These are phyloP conservation scores for Otolemur garnettii DNA, from an alignment of 2,113 vertebrate genomes.

Conservation along the genomic window DNA sequence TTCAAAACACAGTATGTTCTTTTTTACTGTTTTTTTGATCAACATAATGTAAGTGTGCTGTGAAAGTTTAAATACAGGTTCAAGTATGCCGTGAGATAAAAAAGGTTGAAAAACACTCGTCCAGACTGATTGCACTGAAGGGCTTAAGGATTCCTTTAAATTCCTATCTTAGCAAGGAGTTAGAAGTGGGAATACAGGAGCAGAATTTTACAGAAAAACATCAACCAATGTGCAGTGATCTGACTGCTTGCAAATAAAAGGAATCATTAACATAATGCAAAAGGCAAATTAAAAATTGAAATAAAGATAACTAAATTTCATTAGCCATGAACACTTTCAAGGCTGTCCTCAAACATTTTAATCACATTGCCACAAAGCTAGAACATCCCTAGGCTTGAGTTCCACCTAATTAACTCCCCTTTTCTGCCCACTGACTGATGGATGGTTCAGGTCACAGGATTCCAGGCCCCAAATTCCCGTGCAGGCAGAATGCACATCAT, in stretches of 20 bases:
- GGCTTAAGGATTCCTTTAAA: not conserved
- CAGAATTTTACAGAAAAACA: not conserved
- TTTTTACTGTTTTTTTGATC: too few species aligned
- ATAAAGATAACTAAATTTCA: not conserved
- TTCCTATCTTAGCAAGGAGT: not conserved
- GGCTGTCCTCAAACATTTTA: too few species aligned
- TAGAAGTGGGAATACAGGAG: too few species aligned
- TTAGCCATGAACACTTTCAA: not conserved
- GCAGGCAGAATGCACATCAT: not conserved
- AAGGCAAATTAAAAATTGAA: not conserved
- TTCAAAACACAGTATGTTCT: too few species aligned
- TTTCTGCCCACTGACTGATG: not conserved
- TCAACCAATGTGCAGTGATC: not conserved
- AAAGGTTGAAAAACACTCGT: too few species aligned
- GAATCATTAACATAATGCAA: not conserved
- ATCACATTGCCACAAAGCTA: not conserved
- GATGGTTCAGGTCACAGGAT: not conserved
- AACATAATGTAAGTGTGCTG: too few species aligned
- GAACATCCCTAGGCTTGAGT: not conserved
- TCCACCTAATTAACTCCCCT: accelerated
- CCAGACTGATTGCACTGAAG: not conserved
- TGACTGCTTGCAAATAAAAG: not conserved
- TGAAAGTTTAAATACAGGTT: too few species aligned
- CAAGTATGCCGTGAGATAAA: too few species aligned
- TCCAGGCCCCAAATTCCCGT: not conserved